These are phyloP conservation scores for Tiaroga cobitis DNA, from an alignment of 2,797 vertebrate genomes.

Conservation along the genomic window DNA sequence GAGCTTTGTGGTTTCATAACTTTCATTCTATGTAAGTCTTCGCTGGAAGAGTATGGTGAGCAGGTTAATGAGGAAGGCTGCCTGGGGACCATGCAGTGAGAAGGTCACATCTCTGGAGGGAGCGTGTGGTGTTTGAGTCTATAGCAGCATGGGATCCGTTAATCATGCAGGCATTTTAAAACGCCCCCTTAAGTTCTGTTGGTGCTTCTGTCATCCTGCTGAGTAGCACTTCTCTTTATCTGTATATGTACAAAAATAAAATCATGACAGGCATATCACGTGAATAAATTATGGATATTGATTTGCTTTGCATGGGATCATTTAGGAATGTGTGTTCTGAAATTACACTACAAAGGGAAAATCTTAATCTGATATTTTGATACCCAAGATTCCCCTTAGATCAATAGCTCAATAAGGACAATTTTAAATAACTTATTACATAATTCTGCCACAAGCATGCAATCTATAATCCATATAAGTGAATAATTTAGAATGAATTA, in stretches of 20 bases:
- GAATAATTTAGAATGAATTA: conserved; percentile 25
- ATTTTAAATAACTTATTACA: background rate
- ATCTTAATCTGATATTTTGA: conserved; percentile 5
- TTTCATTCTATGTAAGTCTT: conserved; percentile 36
- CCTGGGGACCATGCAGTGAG: conserved; percentile 50
- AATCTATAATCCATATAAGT: conserved; percentile 22
- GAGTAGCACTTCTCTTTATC: conserved; percentile 26
- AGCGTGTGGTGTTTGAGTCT: conserved; percentile 42
- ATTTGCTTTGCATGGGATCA: conserved; percentile 8
- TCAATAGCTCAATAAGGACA: background rate
- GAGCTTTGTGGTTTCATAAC: conserved; percentile 39
- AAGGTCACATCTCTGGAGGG: conserved; percentile 61
- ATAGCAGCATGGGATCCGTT: conserved; percentile 53
- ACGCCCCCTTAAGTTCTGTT: conserved; percentile 49
- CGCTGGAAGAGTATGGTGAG: conserved; percentile 36
- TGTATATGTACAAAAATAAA: background rate
- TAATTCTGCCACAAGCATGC: conserved; percentile 20
- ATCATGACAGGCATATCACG: background rate
- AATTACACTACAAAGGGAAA: background rate
- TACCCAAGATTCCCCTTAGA: background rate
- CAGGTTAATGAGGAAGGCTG: conserved; percentile 50
- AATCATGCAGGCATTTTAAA: conserved; percentile 57
- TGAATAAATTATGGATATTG: conserved; percentile 26
- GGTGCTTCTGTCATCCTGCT: conserved; percentile 24
- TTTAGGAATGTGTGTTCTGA: conserved; percentile 8